Evolutionary conservation across 2,113 vertebrate species (phyloP), one percentile per base, ranked within the genome.

Genomic region (Halichoerus grypus): DNA sequence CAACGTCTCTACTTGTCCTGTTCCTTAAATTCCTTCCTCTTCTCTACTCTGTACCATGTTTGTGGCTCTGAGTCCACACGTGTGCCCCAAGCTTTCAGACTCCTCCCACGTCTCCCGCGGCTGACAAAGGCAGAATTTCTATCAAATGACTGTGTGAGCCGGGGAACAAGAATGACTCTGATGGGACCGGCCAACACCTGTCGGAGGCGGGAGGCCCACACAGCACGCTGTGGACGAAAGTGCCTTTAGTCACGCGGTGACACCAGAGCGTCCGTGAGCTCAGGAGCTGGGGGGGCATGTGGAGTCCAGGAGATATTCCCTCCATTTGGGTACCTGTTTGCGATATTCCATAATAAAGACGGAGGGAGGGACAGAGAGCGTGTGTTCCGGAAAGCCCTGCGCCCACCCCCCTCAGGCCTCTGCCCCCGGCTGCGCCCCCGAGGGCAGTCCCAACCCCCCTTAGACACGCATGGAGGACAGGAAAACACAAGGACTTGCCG

Each of bases 151-250:
- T 7, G 10, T 1, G 55, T n/a, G 67, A 12, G n/a, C 55, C 4
- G 7, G 67, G 51, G 42, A 15, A 1, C 5, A 1, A 0, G 12
- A 4, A 1, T 12, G 31, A 9, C n/a, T 18, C 0, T 7, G 31
- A 33, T 18, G 0, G 8, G 82, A 46, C 0, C 0, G 13, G 24
- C 31, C 13, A 1, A 1, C 28, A 21, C 11, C 49, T 18, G 0
- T 8, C 7, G 4, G 80, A 22, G 24, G 0, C 1, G 13, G 5
- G 59, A 22, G 9, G 4, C 12, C 71, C 39, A 13, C 22, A 0
- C 71, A 14, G 6, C 18, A 4, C 19, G 22, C 39, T 22, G 1
- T 6, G 39, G 24, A 15, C 1, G 12, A 24, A 42, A 24, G 39
- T 42, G 71, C 5, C 5, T 0, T 3, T 1, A 42, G 12, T 1